Base-by-base conservation (phyloP, 2,797 vertebrate species). In the Gymnoscopelus microlampas region DNA sequence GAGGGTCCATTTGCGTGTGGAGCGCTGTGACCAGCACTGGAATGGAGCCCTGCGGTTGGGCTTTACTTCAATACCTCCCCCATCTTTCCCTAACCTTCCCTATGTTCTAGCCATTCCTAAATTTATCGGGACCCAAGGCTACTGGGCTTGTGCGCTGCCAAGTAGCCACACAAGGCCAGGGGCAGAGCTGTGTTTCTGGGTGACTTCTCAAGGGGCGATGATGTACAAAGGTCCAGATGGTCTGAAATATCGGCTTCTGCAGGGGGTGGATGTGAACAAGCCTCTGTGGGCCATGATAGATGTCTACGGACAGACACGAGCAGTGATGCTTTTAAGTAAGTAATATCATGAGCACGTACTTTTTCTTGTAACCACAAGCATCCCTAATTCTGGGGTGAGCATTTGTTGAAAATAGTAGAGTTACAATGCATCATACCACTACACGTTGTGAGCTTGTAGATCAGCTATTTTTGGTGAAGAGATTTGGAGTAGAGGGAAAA, bases 231-330 rank as follows among this genome's bases (percentile, higher is more conserved):
- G 67, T 62, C 75, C 76, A 8, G 65, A 51, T 1, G 39, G 66
- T 0, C 35, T 44, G 0, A 67, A 48, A 24, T 59, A 8, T 5
- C 61, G 82, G 69, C 77, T 92, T 71, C 79, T 83, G n/a, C 14
- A 48, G 2, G 76, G 71, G 0, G 62, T 92, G n/a, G 75, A 48
- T 2, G 3, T 82, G 47, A 63, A 53, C 0, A 58, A 68, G 12
- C 83, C 80, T 0, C 76, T 94, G 58, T 94, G 90, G 88, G 91
- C 87, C 0, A 77, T 93, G 66, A 73, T 93, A 70, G 92, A 94
- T 7, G 53, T 93, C 44, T 91, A 88, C 0, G 91, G 93, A 50
- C 91, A 81, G 68, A 87, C 89, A 58, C 86, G 83, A 51, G 76
- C 87, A 4, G 73, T 94, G 15, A 19, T 84, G 44, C 73, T 94